Percentiles rank a stretch among this genome's conserved stretches.
Evolutionary conservation across 2,113 vertebrate species (phyloP).

Genomic region (Gobiocypris rarus): DNA sequence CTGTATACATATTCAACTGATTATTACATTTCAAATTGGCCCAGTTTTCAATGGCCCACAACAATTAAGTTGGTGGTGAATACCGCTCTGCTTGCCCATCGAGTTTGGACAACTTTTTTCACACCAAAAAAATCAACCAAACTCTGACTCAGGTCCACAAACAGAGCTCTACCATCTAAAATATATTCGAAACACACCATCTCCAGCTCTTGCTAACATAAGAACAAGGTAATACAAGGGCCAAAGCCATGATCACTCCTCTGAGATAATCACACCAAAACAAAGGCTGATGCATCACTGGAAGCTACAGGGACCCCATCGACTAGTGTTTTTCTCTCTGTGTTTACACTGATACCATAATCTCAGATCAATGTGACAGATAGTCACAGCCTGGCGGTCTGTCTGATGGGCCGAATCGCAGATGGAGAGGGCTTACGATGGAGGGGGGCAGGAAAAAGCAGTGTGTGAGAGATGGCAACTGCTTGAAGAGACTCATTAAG

Average conservation of each 20-base stretch:
- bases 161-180: background rate
- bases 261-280: constrained; percentile 28
- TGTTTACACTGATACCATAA: constrained; percentile 55
- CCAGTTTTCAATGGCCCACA: no score
- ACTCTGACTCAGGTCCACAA: background rate
- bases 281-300: constrained; percentile 24
- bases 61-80: no score
- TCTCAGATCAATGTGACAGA: constrained; percentile 52
- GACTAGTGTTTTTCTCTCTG: constrained; percentile 46
- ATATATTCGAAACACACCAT: background rate
- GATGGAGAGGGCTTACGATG: constrained; percentile 9
- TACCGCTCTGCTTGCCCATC: no score
- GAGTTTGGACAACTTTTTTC: background rate
- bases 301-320: constrained; percentile 44
- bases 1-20: no score
- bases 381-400: constrained; percentile 35
- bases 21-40: no score
- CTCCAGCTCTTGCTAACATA: constrained; percentile 1
- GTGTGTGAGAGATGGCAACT: constrained; percentile 32
- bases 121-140: background rate
- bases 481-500: constrained; percentile 49
- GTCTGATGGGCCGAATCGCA: constrained; percentile 31
- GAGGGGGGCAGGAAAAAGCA: background rate
- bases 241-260: constrained; percentile 24
- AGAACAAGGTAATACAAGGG: constrained; percentile 26